phyloP scores from a whole-genome alignment of 2,113 vertebrate genomes.

The Marcusenius ussheri region DNA sequence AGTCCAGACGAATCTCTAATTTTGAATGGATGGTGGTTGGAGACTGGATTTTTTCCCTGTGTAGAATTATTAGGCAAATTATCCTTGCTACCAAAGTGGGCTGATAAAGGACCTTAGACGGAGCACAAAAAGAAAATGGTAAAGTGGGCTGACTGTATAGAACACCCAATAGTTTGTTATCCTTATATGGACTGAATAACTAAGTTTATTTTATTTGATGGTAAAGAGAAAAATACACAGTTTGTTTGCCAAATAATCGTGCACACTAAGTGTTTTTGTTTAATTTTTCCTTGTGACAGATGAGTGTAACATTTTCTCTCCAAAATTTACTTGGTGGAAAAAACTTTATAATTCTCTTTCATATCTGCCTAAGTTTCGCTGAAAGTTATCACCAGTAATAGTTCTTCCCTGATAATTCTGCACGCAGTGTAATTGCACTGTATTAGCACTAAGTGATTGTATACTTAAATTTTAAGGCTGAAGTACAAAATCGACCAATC shows the following conservation, averaged over 20 bases:
- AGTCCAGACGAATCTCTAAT: not conserved
- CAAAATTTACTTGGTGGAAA: not conserved
- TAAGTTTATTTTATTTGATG: not conserved
- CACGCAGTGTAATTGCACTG: not conserved
- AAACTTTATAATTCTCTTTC: not conserved
- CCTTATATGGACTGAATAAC: not conserved
- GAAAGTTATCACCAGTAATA: not conserved
- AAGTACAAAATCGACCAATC: not conserved
- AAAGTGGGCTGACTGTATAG: not conserved
- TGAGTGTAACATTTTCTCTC: not conserved
- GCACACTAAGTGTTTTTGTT: not conserved
- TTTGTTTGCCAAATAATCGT: not conserved
- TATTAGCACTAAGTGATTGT: not conserved
- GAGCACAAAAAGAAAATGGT: not conserved
- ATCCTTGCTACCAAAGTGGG: not conserved
- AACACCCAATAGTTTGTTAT: not conserved
- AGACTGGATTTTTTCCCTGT: not conserved
- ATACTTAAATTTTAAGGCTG: too few species aligned
- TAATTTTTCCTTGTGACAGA: not conserved
- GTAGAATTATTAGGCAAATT: not conserved
- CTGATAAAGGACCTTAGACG: not conserved
- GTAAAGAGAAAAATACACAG: not conserved
- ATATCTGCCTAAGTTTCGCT: not conserved
- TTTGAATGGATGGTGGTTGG: not conserved
- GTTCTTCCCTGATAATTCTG: not conserved